Base-by-base conservation (phyloP, 1,140 invertebrate genomes). In the Kradibia gibbosae region DNA sequence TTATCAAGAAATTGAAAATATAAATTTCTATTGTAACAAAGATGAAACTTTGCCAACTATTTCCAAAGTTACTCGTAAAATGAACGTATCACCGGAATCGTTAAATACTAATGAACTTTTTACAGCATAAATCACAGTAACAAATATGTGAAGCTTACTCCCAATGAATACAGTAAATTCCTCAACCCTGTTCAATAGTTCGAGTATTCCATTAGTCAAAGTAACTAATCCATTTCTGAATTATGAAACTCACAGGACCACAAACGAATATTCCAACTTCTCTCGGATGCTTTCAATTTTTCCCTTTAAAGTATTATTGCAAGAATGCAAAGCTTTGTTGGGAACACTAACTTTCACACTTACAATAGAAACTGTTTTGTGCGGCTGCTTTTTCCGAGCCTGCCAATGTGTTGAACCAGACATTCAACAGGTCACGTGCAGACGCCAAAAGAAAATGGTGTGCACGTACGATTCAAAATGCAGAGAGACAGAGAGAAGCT, bases 341-440 rank as follows among this genome's bases (percentile, higher is more conserved):
- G 5, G 13, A 13, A 25, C 25, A 31, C 4, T n/a, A 55, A 55
- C 22, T 55, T 55, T 55, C 53, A n/a, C 25, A 10, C 3, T 55
- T 55, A n/a, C 53, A n/a, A n/a, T n/a, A n/a, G n/a, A n/a, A n/a
- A n/a, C n/a, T n/a, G n/a, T n/a, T n/a, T n/a, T n/a, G n/a, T 55
- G 22, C 53, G 53, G 22, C 25, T 55, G 22, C 5, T 31, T 60
- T 60, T 13, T 15, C 57, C 25, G 25, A 31, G 2, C 25, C 0
- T 31, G n/a, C 25, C 57, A 13, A 10, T 31, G 62, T 10, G 31
- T 34, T 8, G 72, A n/a, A 20, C 8, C 72, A 13, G n/a, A 36
- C 36, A 42, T 42, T 75, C 79, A 81, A 81, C 79, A 81, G 79
- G 79, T 77, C 76, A 74, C 76, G 53, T 45, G 28, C 25, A 77